Conservation (phyloP, 2,113 vertebrate species). For the Trichechus manatus region DNA sequence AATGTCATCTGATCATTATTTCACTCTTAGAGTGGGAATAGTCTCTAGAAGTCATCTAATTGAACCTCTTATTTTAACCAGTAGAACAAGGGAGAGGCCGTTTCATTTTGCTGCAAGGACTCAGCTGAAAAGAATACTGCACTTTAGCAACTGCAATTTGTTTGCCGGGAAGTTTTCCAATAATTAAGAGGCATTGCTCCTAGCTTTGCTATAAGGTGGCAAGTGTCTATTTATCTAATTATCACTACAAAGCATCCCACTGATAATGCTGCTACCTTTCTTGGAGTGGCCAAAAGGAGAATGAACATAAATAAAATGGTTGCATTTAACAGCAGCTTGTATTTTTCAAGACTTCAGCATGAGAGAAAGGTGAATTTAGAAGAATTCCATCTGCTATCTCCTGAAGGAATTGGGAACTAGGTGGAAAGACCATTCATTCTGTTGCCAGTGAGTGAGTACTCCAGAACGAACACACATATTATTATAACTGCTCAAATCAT, state of each 20-base stretch:
- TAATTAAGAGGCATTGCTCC: conserved; percentile 34
- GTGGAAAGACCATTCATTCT: not conserved
- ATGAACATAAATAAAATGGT: not conserved
- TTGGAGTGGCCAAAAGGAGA: not conserved
- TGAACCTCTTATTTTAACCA: not conserved
- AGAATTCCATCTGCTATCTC: conserved; percentile 23
- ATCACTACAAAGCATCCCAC: conserved; percentile 46
- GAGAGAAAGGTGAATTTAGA: conserved; percentile 27
- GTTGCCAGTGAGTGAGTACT: conserved; percentile 56
- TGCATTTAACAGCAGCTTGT: not conserved
- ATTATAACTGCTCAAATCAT: conserved; percentile 61
- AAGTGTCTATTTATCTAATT: conserved; percentile 72
- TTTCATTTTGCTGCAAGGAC: not conserved
- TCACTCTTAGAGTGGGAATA: not conserved
- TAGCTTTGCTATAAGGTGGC: conserved; percentile 16
- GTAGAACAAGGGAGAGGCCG: not conserved
- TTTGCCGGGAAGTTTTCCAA: conserved; percentile 41
- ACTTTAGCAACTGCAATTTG: conserved; percentile 12
- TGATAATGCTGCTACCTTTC: not conserved
- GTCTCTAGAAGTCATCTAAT: not conserved
- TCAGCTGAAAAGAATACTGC: not conserved
- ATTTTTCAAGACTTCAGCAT: not conserved
- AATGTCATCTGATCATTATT: not conserved
- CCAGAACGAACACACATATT: conserved; percentile 65
- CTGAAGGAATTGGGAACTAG: conserved; percentile 47